Base-by-base conservation (phyloP, 2,888 invertebrate genomes). In the Euplagia quadripunctaria region DNA sequence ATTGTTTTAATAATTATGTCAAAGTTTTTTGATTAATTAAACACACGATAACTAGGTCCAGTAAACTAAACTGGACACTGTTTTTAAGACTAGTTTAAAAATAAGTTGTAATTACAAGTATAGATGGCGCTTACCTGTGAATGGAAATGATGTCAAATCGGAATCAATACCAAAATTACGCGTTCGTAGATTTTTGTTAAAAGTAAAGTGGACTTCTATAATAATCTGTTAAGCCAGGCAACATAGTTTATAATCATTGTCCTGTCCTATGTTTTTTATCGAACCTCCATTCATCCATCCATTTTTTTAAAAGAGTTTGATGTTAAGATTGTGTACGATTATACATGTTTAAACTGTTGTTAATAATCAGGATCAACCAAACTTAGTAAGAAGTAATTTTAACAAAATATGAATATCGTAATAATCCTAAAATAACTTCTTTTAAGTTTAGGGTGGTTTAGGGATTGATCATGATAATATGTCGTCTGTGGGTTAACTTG, bases 151-250 rank as follows among this genome's bases (percentile, higher is more conserved):
- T 58, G 81, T 81, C 81, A 81, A 74, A 75, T 63, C 16, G 64
- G 70, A 81, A 82, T 82, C 81, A 82, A 80, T 82, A 71, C 63
- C 41, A 42, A 72, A 70, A 70, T 31, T 41, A 64, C 64, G 75
- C 81, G 75, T 80, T 80, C 80, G 42, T 20, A 16, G 12, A 42
- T 41, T 64, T 49, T 49, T 46, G 6, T 46, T 46, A 46, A 46
- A 46, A 46, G 43, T 46, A 46, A 3, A 46, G 8, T 46, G 43
- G 9, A 46, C 4, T 46, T 46, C 9, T 46, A 3, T 46, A 46
- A 46, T 46, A 46, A 46, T 8, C 31, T 31, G 31, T 1, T 31
- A 31, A 2, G 31, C 31, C 31, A 1, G 31, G 31, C 31, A 31
- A 31, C 31, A 31, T 31, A 1, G 2, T 31, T 31, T 31, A 2